Conservation (phyloP, 2,113 vertebrate genomes). For the Procavia capensis region DNA sequence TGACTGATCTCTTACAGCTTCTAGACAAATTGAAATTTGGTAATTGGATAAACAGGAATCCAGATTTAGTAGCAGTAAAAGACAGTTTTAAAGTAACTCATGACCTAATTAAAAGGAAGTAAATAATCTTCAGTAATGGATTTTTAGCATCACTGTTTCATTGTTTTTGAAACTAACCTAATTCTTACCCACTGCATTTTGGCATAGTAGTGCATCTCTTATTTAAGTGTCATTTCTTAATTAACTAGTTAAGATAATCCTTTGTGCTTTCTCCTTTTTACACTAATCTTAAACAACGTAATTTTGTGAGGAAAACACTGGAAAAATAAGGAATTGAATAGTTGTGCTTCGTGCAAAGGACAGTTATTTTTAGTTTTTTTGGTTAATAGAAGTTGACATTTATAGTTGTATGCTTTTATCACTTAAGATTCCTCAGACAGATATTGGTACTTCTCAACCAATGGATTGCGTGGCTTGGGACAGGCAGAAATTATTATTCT, state of each 20-base stretch:
- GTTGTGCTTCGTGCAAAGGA: conserved; percentile 20
- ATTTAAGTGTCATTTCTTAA: neutral
- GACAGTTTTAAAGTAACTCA: conserved; percentile 34
- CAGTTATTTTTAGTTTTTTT: conserved; percentile 51
- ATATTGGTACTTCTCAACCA: conserved; percentile 97
- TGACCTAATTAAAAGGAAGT: conserved; percentile 38
- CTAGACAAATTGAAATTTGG: conserved; percentile 31
- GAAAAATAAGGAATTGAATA: conserved; percentile 51
- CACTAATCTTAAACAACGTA: conserved; percentile 28
- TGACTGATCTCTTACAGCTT: neutral
- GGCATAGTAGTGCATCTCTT: neutral
- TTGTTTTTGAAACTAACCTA: neutral
- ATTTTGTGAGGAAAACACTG: conserved; percentile 45
- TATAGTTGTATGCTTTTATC: conserved; percentile 73
- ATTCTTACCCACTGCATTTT: neutral
- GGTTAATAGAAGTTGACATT: conserved; percentile 59
- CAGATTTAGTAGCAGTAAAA: conserved; percentile 43
- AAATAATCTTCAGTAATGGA: neutral
- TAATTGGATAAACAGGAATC: neutral
- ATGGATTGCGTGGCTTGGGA: conserved; percentile 94
- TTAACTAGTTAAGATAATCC: neutral
- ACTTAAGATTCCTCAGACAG: conserved; percentile 90
- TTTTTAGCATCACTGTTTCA: neutral
- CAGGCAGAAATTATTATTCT: conserved; percentile 96
- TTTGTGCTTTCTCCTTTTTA: conserved; percentile 31